Evolutionary conservation across 2,888 invertebrate genomes (phyloP).

Genomic region (Erebia ligea): DNA sequence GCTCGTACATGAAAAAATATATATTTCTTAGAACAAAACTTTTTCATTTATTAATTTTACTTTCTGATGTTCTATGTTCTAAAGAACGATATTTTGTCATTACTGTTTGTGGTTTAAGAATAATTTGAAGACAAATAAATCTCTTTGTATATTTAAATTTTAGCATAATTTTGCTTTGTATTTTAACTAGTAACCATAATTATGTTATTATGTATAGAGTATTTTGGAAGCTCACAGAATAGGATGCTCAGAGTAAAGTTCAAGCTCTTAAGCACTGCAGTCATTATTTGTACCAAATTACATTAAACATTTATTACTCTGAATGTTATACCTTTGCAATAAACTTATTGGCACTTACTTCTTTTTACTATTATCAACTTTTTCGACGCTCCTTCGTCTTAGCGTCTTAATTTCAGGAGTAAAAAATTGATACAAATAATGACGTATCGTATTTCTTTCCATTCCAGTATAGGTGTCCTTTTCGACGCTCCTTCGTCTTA

Average conservation of each 20-base stretch:
- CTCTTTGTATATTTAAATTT: not conserved
- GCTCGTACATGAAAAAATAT: not conserved
- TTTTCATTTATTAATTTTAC: too few relatives aligned
- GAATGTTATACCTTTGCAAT: not conserved
- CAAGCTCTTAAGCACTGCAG: not conserved
- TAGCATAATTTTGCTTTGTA: not conserved
- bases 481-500: not conserved
- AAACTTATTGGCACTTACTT: not conserved
- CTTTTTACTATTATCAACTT: not conserved
- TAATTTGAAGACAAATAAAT: not conserved
- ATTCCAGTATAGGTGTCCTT: constrained; percentile 17
- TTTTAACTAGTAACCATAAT: not conserved
- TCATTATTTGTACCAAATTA: constrained; percentile 12
- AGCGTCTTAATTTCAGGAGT: not conserved
- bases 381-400: not conserved
- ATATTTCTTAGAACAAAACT: not conserved
- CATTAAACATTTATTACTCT: not conserved
- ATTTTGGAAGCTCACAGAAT: constrained; percentile 7
- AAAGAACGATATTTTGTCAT: not conserved
- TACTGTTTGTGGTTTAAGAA: not conserved
- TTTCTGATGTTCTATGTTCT: too few relatives aligned
- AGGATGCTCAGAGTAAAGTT: not conserved
- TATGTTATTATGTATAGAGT: not conserved
- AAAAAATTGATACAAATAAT: constrained; percentile 14
- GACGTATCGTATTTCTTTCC: constrained; percentile 3